Conservation (phyloP, 2,113 vertebrate species). For the Poeciliopsis prolifica region DNA sequence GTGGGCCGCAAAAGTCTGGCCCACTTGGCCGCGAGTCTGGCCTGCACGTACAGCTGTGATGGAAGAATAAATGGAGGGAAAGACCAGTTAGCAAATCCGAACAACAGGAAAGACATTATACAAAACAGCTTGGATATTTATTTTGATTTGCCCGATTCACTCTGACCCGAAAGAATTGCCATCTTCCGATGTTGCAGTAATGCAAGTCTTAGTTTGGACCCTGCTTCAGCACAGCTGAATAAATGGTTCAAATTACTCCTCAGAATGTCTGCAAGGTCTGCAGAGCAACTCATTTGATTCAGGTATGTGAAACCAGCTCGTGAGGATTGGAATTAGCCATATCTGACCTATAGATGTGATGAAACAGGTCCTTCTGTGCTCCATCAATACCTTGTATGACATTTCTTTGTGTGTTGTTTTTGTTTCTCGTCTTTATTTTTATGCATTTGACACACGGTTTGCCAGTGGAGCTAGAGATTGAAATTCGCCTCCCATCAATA, state of each 20-base stretch:
- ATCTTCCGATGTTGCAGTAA: not conserved
- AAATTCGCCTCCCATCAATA: not conserved
- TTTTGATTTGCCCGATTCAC: not conserved
- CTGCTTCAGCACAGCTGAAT: not conserved
- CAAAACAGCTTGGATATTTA: not conserved
- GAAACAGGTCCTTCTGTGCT: too few species aligned
- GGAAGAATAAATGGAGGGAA: not conserved
- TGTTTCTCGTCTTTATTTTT: not conserved
- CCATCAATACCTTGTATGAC: too few species aligned
- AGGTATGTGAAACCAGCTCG: too few species aligned
- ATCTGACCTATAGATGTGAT: too few species aligned
- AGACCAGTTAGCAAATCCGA: not conserved
- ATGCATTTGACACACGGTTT: not conserved
- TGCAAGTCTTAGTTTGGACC: not conserved
- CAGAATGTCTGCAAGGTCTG: too few species aligned
- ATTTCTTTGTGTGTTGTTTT: too few species aligned
- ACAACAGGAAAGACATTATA: not conserved
- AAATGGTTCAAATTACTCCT: too few species aligned
- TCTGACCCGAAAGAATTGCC: not conserved
- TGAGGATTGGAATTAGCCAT: too few species aligned
- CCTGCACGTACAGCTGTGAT: constrained; percentile 90
- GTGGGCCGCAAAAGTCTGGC: constrained; percentile 91
- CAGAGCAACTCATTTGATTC: too few species aligned
- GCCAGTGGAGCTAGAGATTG: not conserved
- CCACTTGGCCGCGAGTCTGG: constrained; percentile 87